Base-by-base conservation (phyloP, 2,113 vertebrate genomes). In the Arizona elegans region DNA sequence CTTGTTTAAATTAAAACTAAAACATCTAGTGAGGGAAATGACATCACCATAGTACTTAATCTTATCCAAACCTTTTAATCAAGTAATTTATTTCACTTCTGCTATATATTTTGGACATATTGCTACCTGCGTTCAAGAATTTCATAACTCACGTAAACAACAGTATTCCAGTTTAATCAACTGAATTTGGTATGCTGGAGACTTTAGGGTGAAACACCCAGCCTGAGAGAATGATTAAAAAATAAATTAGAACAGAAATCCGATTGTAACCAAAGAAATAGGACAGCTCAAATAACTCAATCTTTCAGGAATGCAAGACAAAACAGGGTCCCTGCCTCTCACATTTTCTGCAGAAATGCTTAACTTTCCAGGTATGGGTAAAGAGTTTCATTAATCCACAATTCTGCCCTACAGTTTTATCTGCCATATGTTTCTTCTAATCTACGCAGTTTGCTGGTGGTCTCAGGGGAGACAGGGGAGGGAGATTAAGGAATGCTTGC, bases 161-260 rank as follows among this genome's bases (percentile, higher is more conserved):
- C 87, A 81, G 52, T 89, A 93, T 75, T 87, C 59, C n/a, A 91
- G 91, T 87, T 90, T 92, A 75, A 47, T 12, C 87, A 59, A 88
- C 90, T 2, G 29, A 11, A 21, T 3, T 91, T 92, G n/a, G 33
- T 91, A 9, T 81, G 88, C 90, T 62, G 62, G 87, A 88, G 70
- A 8, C 24, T 9, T 88, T 91, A 1, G 86, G 5, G 54, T 59
- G 24, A 19, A n/a, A 87, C 5, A 65, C 90, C 11, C 0, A 89
- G 17, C 47, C 21, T 43, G 6, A 91, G 90, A 33, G n/a, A 89
- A 86, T 19, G 29, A 43, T 38, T 50, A 38, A 47, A 9, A 92
- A 94, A 43, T 43, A 90, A 94, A 89, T 75, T 91, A 50, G 81
- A 89, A 70, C 43, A 58, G 59, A 12, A 90, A 90, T 92, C 86